Percentiles rank a stretch among this genome's conserved stretches.
These are phyloP conservation scores for Hecatera dysodea DNA, from an alignment of 2,888 invertebrate species.

Conservation along the genomic window DNA sequence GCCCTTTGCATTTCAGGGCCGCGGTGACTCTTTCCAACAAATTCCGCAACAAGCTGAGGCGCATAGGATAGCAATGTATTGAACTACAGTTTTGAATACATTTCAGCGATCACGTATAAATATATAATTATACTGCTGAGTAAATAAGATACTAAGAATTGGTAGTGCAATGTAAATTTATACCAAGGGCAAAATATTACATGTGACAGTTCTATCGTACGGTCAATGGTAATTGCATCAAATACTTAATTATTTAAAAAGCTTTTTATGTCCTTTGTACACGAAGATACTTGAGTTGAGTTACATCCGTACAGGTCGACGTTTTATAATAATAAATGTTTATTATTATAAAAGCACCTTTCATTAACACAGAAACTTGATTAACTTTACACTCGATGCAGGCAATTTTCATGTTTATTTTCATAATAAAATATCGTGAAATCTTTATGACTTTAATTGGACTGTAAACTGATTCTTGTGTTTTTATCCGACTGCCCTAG, in stretches of 20 bases:
- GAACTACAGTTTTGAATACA: too few relatives aligned
- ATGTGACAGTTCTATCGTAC: not conserved
- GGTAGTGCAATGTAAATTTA: too few relatives aligned
- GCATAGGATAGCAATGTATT: too few relatives aligned
- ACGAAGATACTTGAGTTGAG: conserved; percentile 17
- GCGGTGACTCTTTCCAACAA: too few relatives aligned
- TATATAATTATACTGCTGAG: too few relatives aligned
- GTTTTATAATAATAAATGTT: conserved; percentile 10
- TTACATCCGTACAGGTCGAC: conserved; percentile 14
- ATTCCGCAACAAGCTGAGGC: too few relatives aligned
- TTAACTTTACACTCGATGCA: conserved; percentile 4
- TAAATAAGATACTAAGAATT: too few relatives aligned
- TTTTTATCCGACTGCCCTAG: not conserved
- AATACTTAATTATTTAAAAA: conserved; percentile 39
- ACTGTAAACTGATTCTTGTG: too few relatives aligned
- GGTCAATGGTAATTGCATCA: conserved; percentile 40
- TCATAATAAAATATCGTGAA: conserved; percentile 5
- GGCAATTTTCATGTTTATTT: conserved; percentile 1
- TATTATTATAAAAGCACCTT: conserved; percentile 4
- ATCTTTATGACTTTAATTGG: not conserved
- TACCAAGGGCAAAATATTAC: too few relatives aligned
- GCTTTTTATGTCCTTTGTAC: conserved; percentile 17
- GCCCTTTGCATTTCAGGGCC: too few relatives aligned
- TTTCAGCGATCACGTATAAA: too few relatives aligned
- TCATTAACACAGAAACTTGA: conserved; percentile 6